Evolutionary conservation across 1,140 invertebrate genomes (phyloP).

Genomic region (Drepana arcuata): DNA sequence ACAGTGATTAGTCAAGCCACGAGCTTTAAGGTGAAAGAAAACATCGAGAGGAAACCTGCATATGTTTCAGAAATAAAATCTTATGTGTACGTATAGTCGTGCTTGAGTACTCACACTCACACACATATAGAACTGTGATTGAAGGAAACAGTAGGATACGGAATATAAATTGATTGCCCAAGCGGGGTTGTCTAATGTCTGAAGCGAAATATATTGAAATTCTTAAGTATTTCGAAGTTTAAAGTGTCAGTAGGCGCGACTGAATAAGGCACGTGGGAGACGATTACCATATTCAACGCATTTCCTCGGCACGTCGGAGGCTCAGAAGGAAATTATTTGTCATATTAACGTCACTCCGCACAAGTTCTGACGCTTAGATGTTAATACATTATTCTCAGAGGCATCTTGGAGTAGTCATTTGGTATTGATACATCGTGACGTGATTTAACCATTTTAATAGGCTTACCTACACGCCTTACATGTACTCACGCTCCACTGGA

Average conservation of each 20-base stretch:
- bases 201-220: constrained; percentile 33
- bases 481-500: neutral
- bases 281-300: constrained; percentile 60
- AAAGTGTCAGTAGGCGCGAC: constrained; percentile 26
- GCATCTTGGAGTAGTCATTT: constrained; percentile 31
- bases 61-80: too few relatives aligned
- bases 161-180: too few relatives aligned
- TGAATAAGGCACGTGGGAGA: constrained; percentile 41
- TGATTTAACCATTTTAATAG: too few relatives aligned
- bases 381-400: constrained; percentile 47
- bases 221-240: constrained; percentile 43
- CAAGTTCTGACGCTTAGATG: constrained; percentile 39
- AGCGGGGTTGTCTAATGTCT: too few relatives aligned
- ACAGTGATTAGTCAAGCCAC: too few relatives aligned
- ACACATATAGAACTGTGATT: too few relatives aligned
- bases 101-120: too few relatives aligned
- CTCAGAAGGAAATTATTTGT: constrained; percentile 58
- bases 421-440: constrained; percentile 29
- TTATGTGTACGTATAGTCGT: too few relatives aligned
- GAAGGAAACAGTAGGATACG: too few relatives aligned
- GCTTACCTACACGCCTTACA: too few relatives aligned
- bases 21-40: too few relatives aligned
- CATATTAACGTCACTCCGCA: constrained; percentile 58
- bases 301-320: constrained; percentile 36
- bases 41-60: too few relatives aligned